Percentiles rank a stretch among this genome's conserved stretches.
These are phyloP conservation scores for Melangyna quadrimaculata DNA, from an alignment of 2,888 invertebrate genomes.

Conservation along the genomic window DNA sequence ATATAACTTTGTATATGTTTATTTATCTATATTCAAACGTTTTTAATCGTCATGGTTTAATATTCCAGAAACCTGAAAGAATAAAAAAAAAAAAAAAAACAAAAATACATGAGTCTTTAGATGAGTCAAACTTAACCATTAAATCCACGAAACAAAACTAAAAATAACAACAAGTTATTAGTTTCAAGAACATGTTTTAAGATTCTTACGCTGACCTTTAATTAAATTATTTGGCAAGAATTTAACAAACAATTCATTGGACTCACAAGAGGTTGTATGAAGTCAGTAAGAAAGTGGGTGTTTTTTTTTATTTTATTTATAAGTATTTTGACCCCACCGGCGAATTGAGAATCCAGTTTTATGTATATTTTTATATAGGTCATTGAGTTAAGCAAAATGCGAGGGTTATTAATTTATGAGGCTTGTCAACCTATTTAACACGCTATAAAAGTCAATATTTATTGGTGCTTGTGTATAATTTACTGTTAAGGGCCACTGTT, in stretches of 20 bases:
- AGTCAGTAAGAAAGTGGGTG: neutral
- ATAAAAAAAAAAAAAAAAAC: neutral
- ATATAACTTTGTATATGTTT: neutral
- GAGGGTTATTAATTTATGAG: neutral
- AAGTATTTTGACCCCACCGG: neutral
- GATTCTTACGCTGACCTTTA: neutral
- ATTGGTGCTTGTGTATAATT: no score
- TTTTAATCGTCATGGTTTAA: constrained; percentile 11
- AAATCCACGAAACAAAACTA: neutral
- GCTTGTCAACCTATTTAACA: no score
- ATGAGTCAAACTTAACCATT: neutral
- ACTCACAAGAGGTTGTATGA: neutral
- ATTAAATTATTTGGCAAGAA: neutral
- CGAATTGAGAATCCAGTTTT: neutral
- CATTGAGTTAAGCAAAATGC: neutral
- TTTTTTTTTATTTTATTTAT: neutral
- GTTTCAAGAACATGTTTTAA: neutral
- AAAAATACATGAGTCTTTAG: neutral
- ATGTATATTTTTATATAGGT: neutral
- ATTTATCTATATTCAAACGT: neutral
- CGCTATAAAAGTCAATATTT: no score
- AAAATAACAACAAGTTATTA: neutral
- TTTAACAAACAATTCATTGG: neutral
- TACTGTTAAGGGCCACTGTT: no score
- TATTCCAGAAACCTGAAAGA: constrained; percentile 19